phyloP scores from a whole-genome alignment of 2,888 invertebrate species.

The Phrixothrix hirtus region DNA sequence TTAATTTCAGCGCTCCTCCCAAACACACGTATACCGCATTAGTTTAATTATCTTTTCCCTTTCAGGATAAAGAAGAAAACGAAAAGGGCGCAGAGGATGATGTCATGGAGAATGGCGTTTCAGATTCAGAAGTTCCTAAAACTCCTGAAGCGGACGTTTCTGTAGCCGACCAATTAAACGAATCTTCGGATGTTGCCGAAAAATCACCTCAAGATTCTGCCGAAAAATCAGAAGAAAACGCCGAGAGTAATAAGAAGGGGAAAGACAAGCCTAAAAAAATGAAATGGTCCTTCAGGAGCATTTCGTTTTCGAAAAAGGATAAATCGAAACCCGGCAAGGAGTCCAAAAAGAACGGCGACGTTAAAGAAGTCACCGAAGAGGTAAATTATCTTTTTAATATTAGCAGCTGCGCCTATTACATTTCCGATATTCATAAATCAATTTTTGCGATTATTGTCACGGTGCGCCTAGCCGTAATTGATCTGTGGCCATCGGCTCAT shows the following conservation, averaged over 20 bases:
- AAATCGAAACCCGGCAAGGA: slow-evolving; percentile 80
- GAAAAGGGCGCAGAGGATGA: slow-evolving; percentile 43
- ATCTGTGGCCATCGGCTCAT: too few relatives aligned
- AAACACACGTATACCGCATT: too few relatives aligned
- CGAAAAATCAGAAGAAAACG: slow-evolving; percentile 42
- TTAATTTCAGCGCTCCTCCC: too few relatives aligned
- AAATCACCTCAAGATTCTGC: slow-evolving; percentile 32
- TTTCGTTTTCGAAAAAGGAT: slow-evolving; percentile 86
- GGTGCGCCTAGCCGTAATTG: neutral
- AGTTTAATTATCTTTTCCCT: too few relatives aligned
- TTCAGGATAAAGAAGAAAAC: slow-evolving; percentile 52
- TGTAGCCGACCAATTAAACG: slow-evolving; percentile 55
- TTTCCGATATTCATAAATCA: too few relatives aligned
- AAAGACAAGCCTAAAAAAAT: slow-evolving; percentile 69
- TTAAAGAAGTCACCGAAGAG: slow-evolving; percentile 66
- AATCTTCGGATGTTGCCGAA: slow-evolving; percentile 50
- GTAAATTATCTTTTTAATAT: slow-evolving; percentile 54
- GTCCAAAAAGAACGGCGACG: slow-evolving; percentile 62
- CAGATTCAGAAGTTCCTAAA: slow-evolving; percentile 48
- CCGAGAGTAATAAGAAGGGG: slow-evolving; percentile 48
- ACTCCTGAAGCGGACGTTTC: slow-evolving; percentile 45
- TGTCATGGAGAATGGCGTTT: slow-evolving; percentile 51
- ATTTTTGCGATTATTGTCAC: too few relatives aligned
- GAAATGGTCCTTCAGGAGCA: slow-evolving; percentile 87
- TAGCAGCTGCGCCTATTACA: too few relatives aligned